Evolutionary conservation across 2,797 vertebrate genomes (phyloP).

Genomic region (Amazona finschi): DNA sequence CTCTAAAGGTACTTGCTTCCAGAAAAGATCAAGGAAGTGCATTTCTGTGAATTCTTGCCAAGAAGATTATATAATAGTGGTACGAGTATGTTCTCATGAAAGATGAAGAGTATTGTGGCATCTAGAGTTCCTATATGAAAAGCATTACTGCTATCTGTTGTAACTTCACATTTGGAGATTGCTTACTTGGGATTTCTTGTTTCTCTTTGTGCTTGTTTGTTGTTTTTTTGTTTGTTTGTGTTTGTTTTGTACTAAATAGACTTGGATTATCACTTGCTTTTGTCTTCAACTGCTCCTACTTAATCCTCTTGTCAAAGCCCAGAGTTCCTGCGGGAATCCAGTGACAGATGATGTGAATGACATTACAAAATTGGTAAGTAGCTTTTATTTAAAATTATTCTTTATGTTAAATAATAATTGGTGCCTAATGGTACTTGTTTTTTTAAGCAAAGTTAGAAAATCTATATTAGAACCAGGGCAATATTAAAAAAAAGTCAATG

Average conservation of each 20-base stretch:
- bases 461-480: neutral
- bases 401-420: neutral
- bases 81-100: neutral
- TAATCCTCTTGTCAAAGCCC: conserved; percentile 76
- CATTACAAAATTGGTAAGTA: conserved; percentile 78
- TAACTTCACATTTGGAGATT: neutral
- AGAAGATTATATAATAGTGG: neutral
- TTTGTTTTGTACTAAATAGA: conserved; percentile 65
- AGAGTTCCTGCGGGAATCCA: conserved; percentile 77
- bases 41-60: neutral
- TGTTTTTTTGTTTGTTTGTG: neutral
- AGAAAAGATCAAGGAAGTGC: neutral
- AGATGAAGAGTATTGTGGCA: neutral
- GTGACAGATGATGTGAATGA: conserved; percentile 84
- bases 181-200: conserved; percentile 19
- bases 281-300: conserved; percentile 82
- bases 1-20: neutral
- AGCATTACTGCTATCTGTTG: neutral
- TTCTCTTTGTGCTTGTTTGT: neutral
- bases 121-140: neutral
- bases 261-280: conserved; percentile 86
- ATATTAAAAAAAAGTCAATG: neutral
- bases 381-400: neutral
- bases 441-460: neutral
- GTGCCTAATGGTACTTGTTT: neutral